Conservation (phyloP, 2,797 vertebrate species). For the Rachycentron canadum region DNA sequence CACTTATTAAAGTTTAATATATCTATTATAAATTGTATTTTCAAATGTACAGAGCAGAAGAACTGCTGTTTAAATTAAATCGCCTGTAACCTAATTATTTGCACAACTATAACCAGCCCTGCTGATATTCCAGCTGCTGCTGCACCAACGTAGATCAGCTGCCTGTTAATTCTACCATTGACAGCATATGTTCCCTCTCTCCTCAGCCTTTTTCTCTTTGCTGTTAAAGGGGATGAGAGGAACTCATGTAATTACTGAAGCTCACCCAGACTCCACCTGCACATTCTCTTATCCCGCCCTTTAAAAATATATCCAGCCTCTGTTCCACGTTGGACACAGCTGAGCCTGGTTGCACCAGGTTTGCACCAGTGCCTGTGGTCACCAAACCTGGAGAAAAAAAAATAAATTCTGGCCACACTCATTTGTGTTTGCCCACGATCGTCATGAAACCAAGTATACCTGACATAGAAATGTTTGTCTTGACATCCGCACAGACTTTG, state of each 20-base stretch:
- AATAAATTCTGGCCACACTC: not conserved
- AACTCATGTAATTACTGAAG: not conserved
- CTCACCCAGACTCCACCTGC: slow-evolving; percentile 5
- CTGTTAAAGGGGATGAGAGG: not conserved
- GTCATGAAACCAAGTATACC: not conserved
- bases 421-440: not conserved
- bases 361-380: not conserved
- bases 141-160: not conserved
- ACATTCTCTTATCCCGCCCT: not conserved
- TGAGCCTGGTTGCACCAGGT: not conserved
- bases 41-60: not conserved
- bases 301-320: not conserved
- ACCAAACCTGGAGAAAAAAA: not conserved
- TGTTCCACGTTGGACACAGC: not conserved
- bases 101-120: not conserved
- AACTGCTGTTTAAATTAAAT: not conserved
- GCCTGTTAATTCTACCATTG: not conserved
- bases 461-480: not conserved
- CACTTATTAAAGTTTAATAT: too few species aligned
- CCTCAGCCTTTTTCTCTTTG: not conserved
- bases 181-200: not conserved
- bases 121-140: not conserved
- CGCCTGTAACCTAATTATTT: not conserved
- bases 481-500: not conserved
- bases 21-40: not conserved